These are phyloP conservation scores for Hydrocynus forskahlii DNA, from an alignment of 2,797 vertebrate genomes.

Conservation along the genomic window DNA sequence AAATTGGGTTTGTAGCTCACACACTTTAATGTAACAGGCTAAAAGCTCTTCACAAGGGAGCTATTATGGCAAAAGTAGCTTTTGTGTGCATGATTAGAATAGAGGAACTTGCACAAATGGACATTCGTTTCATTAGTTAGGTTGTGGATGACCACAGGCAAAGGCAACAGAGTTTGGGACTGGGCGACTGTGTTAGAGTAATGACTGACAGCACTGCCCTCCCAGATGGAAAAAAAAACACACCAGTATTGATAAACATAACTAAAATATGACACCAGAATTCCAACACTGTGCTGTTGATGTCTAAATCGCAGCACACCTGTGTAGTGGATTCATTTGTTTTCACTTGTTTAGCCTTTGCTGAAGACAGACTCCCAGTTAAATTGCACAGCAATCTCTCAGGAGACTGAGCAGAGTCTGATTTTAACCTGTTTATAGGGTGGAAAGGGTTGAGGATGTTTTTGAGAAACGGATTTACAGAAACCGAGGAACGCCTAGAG, in stretches of 20 bases:
- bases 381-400: background rate
- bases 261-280: background rate
- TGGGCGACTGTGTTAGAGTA: too few species aligned
- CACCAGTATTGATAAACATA: background rate
- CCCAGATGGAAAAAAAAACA: too few species aligned
- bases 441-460: conserved; percentile 36
- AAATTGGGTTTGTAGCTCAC: too few species aligned
- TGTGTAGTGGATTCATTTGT: background rate
- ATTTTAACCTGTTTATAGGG: conserved; percentile 2
- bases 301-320: background rate
- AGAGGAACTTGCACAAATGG: too few species aligned
- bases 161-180: too few species aligned
- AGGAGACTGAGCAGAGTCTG: background rate
- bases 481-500: conserved; percentile 37
- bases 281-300: background rate
- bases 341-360: background rate
- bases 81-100: too few species aligned
- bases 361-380: background rate
- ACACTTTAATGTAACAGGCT: too few species aligned
- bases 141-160: too few species aligned
- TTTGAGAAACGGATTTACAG: conserved; percentile 48
- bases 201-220: too few species aligned
- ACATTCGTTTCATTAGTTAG: too few species aligned
- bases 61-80: too few species aligned
- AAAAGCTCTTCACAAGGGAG: too few species aligned